Percentiles rank a stretch among this genome's conserved stretches.
phyloP scores from a whole-genome alignment of 2,888 invertebrate species.

The Fabriciana adippe region DNA sequence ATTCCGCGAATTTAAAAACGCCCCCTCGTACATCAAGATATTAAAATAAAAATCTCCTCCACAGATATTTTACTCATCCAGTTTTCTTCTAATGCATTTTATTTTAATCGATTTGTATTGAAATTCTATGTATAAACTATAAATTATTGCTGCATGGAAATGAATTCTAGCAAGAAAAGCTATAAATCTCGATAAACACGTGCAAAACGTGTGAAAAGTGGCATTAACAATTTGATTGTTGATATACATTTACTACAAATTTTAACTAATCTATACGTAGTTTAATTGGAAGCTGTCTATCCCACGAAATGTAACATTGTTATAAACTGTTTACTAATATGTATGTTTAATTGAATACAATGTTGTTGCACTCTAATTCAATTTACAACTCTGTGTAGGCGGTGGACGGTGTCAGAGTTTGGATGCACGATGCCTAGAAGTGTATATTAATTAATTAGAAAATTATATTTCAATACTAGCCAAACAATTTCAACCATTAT shows the following conservation, averaged over 20 bases:
- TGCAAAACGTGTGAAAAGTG: not conserved
- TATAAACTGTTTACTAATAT: constrained; percentile 25
- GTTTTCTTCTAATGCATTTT: too few relatives aligned
- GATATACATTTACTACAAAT: constrained; percentile 4
- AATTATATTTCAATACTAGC: too few relatives aligned
- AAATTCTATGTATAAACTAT: too few relatives aligned
- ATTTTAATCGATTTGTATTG: too few relatives aligned
- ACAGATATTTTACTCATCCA: too few relatives aligned
- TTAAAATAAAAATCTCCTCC: too few relatives aligned
- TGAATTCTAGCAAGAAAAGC: not conserved
- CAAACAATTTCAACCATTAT: too few relatives aligned
- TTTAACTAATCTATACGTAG: constrained; percentile 7
- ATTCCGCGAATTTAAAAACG: too few relatives aligned
- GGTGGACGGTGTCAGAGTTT: constrained; percentile 14
- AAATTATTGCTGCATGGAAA: too few relatives aligned
- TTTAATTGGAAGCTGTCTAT: constrained; percentile 15
- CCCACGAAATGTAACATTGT: constrained; percentile 24
- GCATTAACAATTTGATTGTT: constrained; percentile 2
- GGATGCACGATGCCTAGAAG: not conserved
- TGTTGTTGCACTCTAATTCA: constrained; percentile 26
- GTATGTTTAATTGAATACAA: constrained; percentile 24
- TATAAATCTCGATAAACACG: not conserved
- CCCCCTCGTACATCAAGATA: too few relatives aligned
- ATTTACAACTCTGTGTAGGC: constrained; percentile 18
- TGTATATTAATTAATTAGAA: too few relatives aligned